phyloP scores from a whole-genome alignment of 1,140 invertebrate species.

The Antheraea pernyi region DNA sequence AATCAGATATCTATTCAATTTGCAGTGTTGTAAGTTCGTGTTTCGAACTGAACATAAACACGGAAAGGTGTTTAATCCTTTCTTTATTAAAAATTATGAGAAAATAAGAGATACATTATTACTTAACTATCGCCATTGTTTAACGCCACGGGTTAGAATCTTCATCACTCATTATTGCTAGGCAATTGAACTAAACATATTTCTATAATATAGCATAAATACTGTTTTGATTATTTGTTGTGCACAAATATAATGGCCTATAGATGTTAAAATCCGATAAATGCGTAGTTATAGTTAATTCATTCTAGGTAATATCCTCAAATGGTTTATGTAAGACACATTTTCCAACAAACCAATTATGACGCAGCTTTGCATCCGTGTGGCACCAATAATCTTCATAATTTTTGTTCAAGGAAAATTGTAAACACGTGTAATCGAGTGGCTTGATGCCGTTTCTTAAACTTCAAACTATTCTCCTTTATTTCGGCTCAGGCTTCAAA shows the following conservation, averaged over 20 bases:
- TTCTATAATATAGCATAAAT: not conserved
- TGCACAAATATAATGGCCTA: no score
- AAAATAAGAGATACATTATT: not conserved
- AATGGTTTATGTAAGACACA: not conserved
- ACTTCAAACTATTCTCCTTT: no score
- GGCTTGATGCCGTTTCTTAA: no score
- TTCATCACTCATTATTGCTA: not conserved
- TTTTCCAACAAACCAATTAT: not conserved
- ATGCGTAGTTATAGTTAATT: no score
- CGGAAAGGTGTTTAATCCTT: not conserved
- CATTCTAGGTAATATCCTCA: not conserved
- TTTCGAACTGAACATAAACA: not conserved
- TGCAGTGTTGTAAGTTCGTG: not conserved
- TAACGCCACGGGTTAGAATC: not conserved
- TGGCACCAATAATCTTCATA: no score
- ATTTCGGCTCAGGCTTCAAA: no score
- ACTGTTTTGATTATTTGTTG: no score
- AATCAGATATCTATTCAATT: slow-evolving; percentile 9
- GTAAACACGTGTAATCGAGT: no score
- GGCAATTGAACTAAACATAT: not conserved
- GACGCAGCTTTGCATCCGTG: no score
- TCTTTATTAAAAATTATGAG: not conserved
- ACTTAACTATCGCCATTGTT: not conserved
- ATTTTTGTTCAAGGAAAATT: no score
- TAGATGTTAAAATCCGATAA: no score